Evolutionary conservation across 2,113 vertebrate genomes (phyloP), one percentile per base, ranked within the genome.

Genomic region (Hydropotes inermis): DNA sequence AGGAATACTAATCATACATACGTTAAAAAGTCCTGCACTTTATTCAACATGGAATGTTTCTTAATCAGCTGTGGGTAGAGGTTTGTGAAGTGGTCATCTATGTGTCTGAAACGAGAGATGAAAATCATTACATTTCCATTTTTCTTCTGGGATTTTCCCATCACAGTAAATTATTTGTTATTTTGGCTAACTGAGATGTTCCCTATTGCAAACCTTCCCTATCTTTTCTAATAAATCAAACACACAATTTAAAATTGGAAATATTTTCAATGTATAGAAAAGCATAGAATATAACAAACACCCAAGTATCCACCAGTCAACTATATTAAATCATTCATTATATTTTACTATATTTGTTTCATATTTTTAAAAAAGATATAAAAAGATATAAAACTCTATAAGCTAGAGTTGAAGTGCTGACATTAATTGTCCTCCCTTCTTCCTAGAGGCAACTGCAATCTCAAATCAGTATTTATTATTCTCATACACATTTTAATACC

Each of bases 1-100:
- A 93, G 47, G 36, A 97, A 89, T 61, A 67, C 14, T 45, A 11
- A 36, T 83, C 28, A 95, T 98, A 99, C 99, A 21, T 99, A 99
- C 99, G 7, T 50, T 97, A 99, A 98, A 97, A 99, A 99, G 92
- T 93, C 95, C 98, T 99, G 97, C 61, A 99, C 98, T 52, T 97
- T 98, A 5, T 83, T 94, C 50, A 99, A 85, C 50, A 99, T 17
- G 45, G 95, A 21, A 1, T 98, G 97, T 55, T 98, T 96, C 23
- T 97, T 97, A 98, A 99, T 99, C 94, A 99, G 97, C 98, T 99
- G 99, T 0, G 99, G 99, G 94, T 99, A 99, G 98, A 99, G 99
- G 98, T 99, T 99, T 98, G 96, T 96, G 98, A 99, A 99, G 98
- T 99, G 99, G 97, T 99, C 99, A 96, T 98, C 98, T 98, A 99